Evolutionary conservation across 2,888 invertebrate species (phyloP).

Genomic region (Argyra leucocephala): DNA sequence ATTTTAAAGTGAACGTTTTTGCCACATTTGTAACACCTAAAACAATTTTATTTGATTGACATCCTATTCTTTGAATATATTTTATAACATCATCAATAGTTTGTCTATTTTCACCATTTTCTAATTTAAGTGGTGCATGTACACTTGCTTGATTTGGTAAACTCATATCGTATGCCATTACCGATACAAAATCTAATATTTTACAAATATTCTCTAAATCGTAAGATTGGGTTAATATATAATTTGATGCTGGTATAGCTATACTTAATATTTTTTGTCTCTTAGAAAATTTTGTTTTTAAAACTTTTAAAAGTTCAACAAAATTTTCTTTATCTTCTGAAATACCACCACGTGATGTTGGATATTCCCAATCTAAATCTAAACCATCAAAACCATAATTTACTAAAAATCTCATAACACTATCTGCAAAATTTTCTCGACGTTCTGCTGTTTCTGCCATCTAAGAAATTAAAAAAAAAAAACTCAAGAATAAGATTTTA

Average conservation of each 20-base stretch:
- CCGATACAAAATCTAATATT: conserved; percentile 44
- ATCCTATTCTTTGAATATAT: conserved; percentile 38
- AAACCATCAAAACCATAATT: conserved; percentile 46
- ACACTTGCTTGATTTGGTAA: conserved; percentile 36
- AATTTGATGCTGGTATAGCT: conserved; percentile 43
- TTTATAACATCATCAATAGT: conserved; percentile 31
- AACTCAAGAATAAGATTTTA: background rate
- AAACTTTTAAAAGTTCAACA: conserved; percentile 37
- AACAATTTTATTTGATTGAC: conserved; percentile 39
- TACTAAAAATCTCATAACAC: conserved; percentile 40
- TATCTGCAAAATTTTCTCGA: conserved; percentile 42
- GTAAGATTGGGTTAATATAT: conserved; percentile 39
- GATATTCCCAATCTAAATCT: conserved; percentile 48
- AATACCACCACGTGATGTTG: conserved; percentile 42
- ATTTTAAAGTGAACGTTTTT: conserved; percentile 37
- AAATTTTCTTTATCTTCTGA: conserved; percentile 42
- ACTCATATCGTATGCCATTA: conserved; percentile 48
- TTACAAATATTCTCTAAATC: conserved; percentile 39
- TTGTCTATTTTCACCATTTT: conserved; percentile 19
- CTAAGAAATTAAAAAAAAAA: conserved; percentile 31
- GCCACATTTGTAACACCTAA: conserved; percentile 43
- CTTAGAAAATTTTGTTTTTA: conserved; percentile 39
- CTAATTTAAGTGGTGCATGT: conserved; percentile 38
- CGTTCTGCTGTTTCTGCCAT: conserved; percentile 39
- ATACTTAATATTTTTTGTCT: conserved; percentile 42